Conservation (phyloP, 1,140 invertebrate genomes). For the Ditylenchus dipsaci region DNA sequence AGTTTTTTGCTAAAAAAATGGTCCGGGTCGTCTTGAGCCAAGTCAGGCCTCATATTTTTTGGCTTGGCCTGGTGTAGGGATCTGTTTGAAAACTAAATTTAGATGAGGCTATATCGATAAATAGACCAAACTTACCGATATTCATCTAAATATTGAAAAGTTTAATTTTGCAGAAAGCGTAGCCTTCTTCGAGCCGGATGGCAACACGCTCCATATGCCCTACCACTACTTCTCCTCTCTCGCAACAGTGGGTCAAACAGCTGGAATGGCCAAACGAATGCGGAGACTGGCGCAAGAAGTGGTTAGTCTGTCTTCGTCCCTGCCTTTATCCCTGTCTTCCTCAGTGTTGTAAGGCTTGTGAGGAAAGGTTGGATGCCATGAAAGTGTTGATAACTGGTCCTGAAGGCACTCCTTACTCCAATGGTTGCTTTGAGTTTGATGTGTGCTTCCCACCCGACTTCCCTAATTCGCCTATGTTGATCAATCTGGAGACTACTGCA, state of each 20-base stretch:
- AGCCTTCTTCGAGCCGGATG: not conserved
- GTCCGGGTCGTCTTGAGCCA: no score
- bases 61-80: no score
- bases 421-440: constrained; percentile 64
- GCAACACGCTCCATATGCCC: constrained; percentile 62
- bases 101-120: constrained; percentile 17
- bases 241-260: constrained; percentile 66
- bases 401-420: constrained; percentile 61
- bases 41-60: no score
- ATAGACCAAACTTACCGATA: no score
- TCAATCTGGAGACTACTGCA: constrained; percentile 87
- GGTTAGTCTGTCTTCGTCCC: constrained; percentile 80
- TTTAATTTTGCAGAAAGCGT: not conserved
- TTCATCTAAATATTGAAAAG: no score
- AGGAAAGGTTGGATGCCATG: constrained; percentile 87
- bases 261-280: constrained; percentile 77
- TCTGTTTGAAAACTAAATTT: constrained; percentile 18
- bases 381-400: constrained; percentile 79
- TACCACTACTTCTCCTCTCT: constrained; percentile 82
- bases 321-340: constrained; percentile 85
- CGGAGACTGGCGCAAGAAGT: constrained; percentile 88
- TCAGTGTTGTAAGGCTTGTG: constrained; percentile 90
- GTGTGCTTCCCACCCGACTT: constrained; percentile 63
- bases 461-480: constrained; percentile 66
- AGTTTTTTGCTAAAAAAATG: no score